A percentile compares a stretch with the other conserved stretches of the same genome.
Conservation (phyloP, 2,113 vertebrate species). For the Chaetodon trifascialis region DNA sequence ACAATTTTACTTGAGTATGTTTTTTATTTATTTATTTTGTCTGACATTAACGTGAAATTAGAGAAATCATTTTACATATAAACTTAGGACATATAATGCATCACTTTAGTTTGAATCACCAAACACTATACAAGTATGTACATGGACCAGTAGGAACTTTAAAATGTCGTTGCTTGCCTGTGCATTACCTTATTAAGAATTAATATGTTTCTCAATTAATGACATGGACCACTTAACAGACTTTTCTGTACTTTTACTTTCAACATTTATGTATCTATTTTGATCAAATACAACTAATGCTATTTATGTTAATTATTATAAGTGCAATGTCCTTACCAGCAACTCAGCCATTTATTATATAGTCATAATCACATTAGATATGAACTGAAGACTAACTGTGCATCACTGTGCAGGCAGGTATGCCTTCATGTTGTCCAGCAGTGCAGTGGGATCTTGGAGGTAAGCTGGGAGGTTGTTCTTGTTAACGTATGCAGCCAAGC, state of each 20-base stretch:
- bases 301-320: not conserved
- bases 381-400: not conserved
- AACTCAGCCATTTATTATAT: not conserved
- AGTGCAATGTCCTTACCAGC: not conserved
- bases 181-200: not conserved
- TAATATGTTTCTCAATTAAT: too few species aligned
- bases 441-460: constrained; percentile 62
- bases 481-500: constrained; percentile 68
- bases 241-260: not conserved
- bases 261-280: not conserved
- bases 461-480: constrained; percentile 58
- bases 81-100: too few species aligned
- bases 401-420: constrained; percentile 54
- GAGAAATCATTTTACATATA: too few species aligned
- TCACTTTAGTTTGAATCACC: not conserved
- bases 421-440: constrained; percentile 64
- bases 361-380: not conserved
- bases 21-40: too few species aligned
- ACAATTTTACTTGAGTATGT: too few species aligned
- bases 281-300: not conserved
- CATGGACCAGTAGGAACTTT: too few species aligned
- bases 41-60: too few species aligned
- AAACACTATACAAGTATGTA: not conserved
- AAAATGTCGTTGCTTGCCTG: not conserved
- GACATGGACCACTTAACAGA: too few species aligned